Conservation (phyloP, 2,888 invertebrate genomes). For the Drosophila merina region DNA sequence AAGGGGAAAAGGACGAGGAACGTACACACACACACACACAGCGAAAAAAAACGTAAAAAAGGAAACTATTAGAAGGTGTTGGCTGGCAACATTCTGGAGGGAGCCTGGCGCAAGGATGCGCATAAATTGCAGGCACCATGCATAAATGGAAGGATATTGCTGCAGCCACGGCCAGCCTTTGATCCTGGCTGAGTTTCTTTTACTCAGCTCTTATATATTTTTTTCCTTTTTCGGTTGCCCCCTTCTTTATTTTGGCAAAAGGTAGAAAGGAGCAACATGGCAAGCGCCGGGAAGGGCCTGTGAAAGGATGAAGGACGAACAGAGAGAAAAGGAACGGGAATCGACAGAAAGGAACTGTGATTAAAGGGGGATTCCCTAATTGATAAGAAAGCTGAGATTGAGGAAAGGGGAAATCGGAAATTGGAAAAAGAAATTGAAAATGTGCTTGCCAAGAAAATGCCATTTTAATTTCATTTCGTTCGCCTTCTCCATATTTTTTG, state of each 20-base stretch:
- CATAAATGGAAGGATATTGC: slow-evolving; percentile 61
- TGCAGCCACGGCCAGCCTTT: slow-evolving; percentile 38
- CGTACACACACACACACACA: not conserved
- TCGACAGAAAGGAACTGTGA: slow-evolving; percentile 12
- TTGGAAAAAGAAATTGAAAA: slow-evolving; percentile 26
- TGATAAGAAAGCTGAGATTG: slow-evolving; percentile 45
- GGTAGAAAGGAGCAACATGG: slow-evolving; percentile 2
- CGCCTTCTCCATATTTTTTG: not conserved
- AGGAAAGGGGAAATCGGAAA: slow-evolving; percentile 22
- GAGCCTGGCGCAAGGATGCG: slow-evolving; percentile 36
- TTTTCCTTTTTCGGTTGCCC: not conserved
- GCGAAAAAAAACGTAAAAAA: not conserved
- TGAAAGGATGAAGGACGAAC: not conserved
- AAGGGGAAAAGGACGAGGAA: not conserved
- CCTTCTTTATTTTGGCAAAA: slow-evolving; percentile 2
- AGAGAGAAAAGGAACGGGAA: not conserved
- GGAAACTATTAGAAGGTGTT: slow-evolving; percentile 66
- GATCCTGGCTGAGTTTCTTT: slow-evolving; percentile 32
- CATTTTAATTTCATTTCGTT: not conserved
- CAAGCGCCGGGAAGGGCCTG: slow-evolving; percentile 8
- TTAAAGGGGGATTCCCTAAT: slow-evolving; percentile 29
- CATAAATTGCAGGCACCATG: slow-evolving; percentile 73
- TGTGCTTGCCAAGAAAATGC: slow-evolving; percentile 5
- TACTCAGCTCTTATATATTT: not conserved
- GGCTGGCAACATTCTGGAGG: slow-evolving; percentile 64